Base-by-base conservation (phyloP, 2,888 invertebrate genomes). In the Tortrix viridana region DNA sequence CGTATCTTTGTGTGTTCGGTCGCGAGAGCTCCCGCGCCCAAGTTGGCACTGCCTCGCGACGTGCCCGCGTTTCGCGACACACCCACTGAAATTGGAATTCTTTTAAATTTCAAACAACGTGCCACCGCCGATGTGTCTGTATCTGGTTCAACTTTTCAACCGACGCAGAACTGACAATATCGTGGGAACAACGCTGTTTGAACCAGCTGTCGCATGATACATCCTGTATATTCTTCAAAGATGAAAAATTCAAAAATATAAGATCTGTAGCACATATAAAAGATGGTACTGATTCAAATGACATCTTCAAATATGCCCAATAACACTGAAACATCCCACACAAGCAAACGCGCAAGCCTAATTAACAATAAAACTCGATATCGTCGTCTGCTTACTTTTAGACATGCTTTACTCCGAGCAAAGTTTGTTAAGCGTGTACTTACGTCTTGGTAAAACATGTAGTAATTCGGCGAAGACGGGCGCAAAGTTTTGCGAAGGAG, bases 51-150 rank as follows among this genome's bases (percentile, higher is more conserved):
- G 52, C 52, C 60, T 65, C 20, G 38, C 52, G 43, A 60, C 48
- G 43, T 32, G 46, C 60, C 49, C 38, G 63, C 58, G 61, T 59
- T 57, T 74, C 71, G 76, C 74, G 74, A 73, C 73, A 67, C 74
- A 67, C 76, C 71, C 77, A 68, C 77, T 77, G 81, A 86, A 90
- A 90, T 91, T 90, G 86, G 85, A 89, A 90, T 89, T 88, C 88
- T 91, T 89, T 84, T 83, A 84, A 88, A 86, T 87, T 80, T 84
- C 80, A 79, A 82, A 89, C 85, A 84, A 85, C 48, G 64, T 60
- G 44, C 59, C 49, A 78, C 79, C 77, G 75, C 74, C 76, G 69
- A 70, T 67, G 73, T 70, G 77, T 77, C 76, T 76, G 81, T 73
- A 75, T 73, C 75, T 23, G 73, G 73, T 67, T 69, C 74, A 84